A percentile compares a stretch with the other conserved stretches of the same genome.
phyloP scores from a whole-genome alignment of 1,140 invertebrate genomes.

The Glomeris maerens region DNA sequence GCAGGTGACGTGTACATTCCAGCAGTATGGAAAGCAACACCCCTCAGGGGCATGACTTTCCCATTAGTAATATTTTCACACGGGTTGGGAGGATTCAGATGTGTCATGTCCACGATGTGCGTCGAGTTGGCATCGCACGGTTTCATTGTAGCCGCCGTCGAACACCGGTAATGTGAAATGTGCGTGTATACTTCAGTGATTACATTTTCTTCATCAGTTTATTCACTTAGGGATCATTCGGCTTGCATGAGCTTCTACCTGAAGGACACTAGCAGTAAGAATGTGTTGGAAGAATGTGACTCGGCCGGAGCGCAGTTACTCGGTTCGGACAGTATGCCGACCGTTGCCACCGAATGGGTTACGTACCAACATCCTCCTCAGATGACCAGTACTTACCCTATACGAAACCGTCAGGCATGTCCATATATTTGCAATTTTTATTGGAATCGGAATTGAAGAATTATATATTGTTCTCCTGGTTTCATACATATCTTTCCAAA shows the following conservation, averaged over 20 bases:
- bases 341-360: background rate
- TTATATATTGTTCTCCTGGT: no score
- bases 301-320: background rate
- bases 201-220: background rate
- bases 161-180: constrained; percentile 46
- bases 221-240: constrained; percentile 35
- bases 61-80: constrained; percentile 52
- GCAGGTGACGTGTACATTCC: constrained; percentile 38
- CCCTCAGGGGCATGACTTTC: constrained; percentile 30
- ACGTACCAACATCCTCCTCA: background rate
- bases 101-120: constrained; percentile 43
- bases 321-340: background rate
- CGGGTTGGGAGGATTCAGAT: constrained; percentile 46
- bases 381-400: background rate
- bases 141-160: constrained; percentile 46
- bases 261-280: constrained; percentile 12
- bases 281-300: background rate
- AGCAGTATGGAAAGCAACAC: constrained; percentile 36
- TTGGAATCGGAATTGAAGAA: no score
- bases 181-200: background rate
- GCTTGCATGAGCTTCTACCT: constrained; percentile 39
- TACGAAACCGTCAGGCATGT: background rate
- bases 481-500: no score
- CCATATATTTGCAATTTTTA: no score
- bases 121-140: constrained; percentile 48